Base-by-base conservation (phyloP, 2,113 vertebrate genomes). In the Serinus canaria region DNA sequence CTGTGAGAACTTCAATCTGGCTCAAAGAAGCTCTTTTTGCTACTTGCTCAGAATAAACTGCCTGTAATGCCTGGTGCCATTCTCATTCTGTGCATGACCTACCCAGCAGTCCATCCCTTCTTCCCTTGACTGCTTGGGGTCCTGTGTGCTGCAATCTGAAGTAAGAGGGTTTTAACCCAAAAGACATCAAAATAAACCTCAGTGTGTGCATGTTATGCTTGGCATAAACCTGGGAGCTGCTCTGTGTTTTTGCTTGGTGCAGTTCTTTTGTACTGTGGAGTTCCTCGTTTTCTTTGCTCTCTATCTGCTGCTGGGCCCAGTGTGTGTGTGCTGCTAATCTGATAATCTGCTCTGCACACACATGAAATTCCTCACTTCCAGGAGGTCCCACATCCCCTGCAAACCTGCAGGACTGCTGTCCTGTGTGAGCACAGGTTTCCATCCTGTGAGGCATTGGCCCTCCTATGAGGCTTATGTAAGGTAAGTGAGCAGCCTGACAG, bases 401-500 rank as follows among this genome's bases (percentile, higher is more conserved):
- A 33, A 1, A 20, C 0, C 1, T 3, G 43, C 76, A 70, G 93
- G 90, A 11, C 53, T 47, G 56, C 58, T 59, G 64, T 66, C 39
- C 87, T 87, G 21, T 30, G 18, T 3, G 3, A 22, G 77, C 3
- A 31, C 67, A 44, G 75, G 25, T 64, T 35, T n/a, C 78, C 79
- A 5, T 41, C 70, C 10, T 9, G 39, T 58, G 77, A 53, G 87
- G 77, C 90, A 74, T 14, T 81, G 64, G 43, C 84, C 60, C 31
- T 50, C n/a, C 72, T 55, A 0, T 0, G 35, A 78, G 83, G 30
- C 90, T 80, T 50, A 13, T 2, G 1, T 33, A 87, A 95, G 95
- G 95, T 96, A 96, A 96, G 96, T 96, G 85, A 82, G 53, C 15
- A 55, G 62, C 69, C 47, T 70, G 60, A 44, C 64, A 62, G 33